Evolutionary conservation across 2,113 vertebrate species (phyloP).

Genomic region (Stegastes partitus): DNA sequence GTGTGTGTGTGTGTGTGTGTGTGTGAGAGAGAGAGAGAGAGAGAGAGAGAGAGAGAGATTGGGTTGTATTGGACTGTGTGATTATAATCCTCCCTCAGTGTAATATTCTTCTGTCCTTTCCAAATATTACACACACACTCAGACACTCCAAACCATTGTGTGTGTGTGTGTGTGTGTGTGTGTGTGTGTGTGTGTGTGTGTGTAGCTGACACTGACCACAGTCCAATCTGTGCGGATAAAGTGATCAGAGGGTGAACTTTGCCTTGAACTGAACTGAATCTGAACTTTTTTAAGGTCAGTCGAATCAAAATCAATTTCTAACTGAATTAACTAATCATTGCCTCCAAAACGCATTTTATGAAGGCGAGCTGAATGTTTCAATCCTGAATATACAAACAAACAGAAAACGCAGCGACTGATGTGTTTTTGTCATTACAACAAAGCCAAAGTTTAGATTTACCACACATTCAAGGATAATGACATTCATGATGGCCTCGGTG

Average conservation of each 20-base stretch:
- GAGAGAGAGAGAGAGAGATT: slow-evolving; percentile 28
- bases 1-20: background rate
- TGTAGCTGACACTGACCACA: background rate
- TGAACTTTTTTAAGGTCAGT: background rate
- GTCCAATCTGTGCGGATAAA: slow-evolving; percentile 35
- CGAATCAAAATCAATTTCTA: background rate
- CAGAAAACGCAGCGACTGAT: background rate
- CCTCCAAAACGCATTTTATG: background rate
- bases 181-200: background rate
- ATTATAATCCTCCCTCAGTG: slow-evolving; percentile 42
- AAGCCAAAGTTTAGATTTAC: no score
- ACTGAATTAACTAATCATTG: no score
- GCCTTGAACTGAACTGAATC: slow-evolving; percentile 10
- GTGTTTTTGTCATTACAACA: background rate
- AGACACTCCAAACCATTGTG: slow-evolving; percentile 8
- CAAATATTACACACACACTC: slow-evolving; percentile 5
- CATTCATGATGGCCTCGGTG: no score
- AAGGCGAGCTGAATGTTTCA: background rate
- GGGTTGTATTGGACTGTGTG: slow-evolving; percentile 9
- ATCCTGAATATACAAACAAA: no score
- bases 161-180: slow-evolving; percentile 1
- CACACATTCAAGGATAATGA: no score
- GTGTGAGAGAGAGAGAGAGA: slow-evolving; percentile 24
- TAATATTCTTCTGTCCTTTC: slow-evolving; percentile 35
- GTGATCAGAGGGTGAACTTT: slow-evolving; percentile 40